These are phyloP conservation scores for Hyles lineata DNA, from an alignment of 2,888 invertebrate genomes.

Conservation along the genomic window DNA sequence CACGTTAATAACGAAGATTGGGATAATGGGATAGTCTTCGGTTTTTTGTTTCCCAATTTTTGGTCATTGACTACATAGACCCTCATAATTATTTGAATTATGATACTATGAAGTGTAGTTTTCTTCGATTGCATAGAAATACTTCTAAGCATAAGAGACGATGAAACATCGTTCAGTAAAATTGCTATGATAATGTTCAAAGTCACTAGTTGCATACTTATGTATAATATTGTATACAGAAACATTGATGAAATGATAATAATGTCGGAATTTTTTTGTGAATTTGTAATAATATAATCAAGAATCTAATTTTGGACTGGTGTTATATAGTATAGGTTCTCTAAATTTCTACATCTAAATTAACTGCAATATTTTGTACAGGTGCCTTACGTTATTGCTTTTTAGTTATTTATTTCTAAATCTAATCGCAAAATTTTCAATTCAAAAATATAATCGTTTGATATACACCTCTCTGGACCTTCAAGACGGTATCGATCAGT, in stretches of 20 bases:
- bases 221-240: too few relatives aligned
- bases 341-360: too few relatives aligned
- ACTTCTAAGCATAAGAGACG: neutral
- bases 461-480: constrained; percentile 28
- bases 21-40: constrained; percentile 15
- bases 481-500: constrained; percentile 57
- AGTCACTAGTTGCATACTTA: neutral
- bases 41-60: neutral
- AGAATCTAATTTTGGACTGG: too few relatives aligned
- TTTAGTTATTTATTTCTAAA: too few relatives aligned
- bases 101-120: too few relatives aligned
- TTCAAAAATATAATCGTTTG: neutral
- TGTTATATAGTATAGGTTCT: too few relatives aligned
- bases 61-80: constrained; percentile 35
- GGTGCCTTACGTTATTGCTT: too few relatives aligned
- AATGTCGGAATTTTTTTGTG: too few relatives aligned
- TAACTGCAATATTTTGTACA: too few relatives aligned
- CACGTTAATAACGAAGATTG: constrained; percentile 71
- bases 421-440: too few relatives aligned
- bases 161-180: neutral
- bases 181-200: neutral
- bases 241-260: too few relatives aligned
- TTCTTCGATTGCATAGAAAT: neutral
- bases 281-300: too few relatives aligned
- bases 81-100: neutral